Percentiles rank a stretch among this genome's conserved stretches.
These are phyloP conservation scores for Lithophane leautieri DNA, from an alignment of 2,888 invertebrate genomes.

Conservation along the genomic window DNA sequence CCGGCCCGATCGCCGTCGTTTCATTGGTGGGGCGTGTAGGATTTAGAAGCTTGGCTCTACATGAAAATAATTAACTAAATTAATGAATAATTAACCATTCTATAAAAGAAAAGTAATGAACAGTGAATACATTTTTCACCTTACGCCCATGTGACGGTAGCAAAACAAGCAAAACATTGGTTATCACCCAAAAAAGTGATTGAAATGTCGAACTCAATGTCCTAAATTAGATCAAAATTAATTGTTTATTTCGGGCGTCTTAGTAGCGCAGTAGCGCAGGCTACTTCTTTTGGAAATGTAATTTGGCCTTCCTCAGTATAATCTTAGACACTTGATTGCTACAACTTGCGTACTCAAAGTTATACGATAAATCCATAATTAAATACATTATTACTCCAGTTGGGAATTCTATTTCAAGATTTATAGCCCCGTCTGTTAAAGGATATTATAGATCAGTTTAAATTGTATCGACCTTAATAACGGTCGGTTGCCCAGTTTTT, in stretches of 20 bases:
- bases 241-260: background rate
- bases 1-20: no score
- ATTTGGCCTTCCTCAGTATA: background rate
- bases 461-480: conserved; percentile 38
- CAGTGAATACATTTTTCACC: no score
- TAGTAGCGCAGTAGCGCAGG: background rate
- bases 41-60: no score
- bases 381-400: conserved; percentile 22
- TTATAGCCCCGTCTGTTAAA: conserved; percentile 21
- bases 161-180: background rate
- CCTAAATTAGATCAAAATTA: background rate
- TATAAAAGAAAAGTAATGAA: no score
- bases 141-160: no score
- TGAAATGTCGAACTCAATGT: background rate
- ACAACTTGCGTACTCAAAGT: conserved; percentile 10
- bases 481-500: conserved; percentile 10
- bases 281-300: background rate
- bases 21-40: no score
- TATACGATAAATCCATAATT: conserved; percentile 11
- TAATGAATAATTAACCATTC: no score
- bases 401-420: conserved; percentile 29
- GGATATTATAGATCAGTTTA: conserved; percentile 26
- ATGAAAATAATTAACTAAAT: no score
- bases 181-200: background rate
- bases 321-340: background rate